These are phyloP conservation scores for Parotocinclus haroldoi DNA, from an alignment of 2,797 vertebrate species.

Conservation along the genomic window DNA sequence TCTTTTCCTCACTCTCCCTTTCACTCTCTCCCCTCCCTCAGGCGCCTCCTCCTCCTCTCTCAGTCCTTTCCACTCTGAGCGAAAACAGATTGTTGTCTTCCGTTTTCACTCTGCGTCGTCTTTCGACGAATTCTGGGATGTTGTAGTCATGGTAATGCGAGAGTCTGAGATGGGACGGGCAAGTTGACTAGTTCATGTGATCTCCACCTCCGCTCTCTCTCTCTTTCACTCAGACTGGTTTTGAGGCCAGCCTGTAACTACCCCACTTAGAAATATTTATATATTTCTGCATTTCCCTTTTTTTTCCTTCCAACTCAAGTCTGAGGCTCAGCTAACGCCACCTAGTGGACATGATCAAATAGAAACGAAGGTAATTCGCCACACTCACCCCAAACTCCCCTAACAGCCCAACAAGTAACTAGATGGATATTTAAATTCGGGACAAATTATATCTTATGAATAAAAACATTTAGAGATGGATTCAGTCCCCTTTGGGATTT, in stretches of 20 bases:
- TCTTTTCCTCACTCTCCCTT: conserved; percentile 38
- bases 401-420: no score
- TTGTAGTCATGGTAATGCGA: conserved; percentile 55
- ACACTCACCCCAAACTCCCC: background rate
- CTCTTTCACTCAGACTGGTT: conserved; percentile 34
- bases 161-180: conserved; percentile 53
- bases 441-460: no score
- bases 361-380: background rate
- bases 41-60: conserved; percentile 10
- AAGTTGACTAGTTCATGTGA: conserved; percentile 41
- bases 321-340: conserved; percentile 61
- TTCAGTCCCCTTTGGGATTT: no score
- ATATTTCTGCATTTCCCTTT: conserved; percentile 38
- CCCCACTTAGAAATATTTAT: conserved; percentile 54
- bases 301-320: conserved; percentile 18
- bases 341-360: conserved; percentile 61
- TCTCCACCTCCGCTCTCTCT: conserved; percentile 22
- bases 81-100: conserved; percentile 17
- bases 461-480: no score
- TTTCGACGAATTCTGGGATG: conserved; percentile 52
- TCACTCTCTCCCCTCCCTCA: conserved; percentile 27
- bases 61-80: conserved; percentile 14
- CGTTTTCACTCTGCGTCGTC: conserved; percentile 18
- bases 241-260: conserved; percentile 39
- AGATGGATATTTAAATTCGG: no score